Conservation (phyloP, 2,113 vertebrate genomes). For the Thymallus thymallus region DNA sequence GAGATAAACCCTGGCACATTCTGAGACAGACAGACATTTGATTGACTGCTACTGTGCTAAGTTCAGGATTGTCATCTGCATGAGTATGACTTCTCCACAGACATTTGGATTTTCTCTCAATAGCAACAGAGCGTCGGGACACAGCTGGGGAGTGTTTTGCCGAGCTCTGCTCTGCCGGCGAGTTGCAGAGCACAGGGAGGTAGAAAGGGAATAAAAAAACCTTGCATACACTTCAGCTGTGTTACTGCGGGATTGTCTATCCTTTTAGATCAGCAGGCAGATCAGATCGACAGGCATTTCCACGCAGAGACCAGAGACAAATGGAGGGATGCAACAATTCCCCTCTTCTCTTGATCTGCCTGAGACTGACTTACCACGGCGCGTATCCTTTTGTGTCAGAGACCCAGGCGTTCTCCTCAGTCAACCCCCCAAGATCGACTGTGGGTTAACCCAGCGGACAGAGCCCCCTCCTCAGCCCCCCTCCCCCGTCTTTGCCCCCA, state of each 20-base stretch:
- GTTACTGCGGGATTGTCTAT: conserved; percentile 54
- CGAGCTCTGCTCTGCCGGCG: conserved; percentile 49
- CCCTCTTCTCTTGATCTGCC: conserved; percentile 60
- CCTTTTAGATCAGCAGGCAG: conserved; percentile 46
- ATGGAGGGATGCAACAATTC: conserved; percentile 61
- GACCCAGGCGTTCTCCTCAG: conserved; percentile 59
- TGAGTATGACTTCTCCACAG: conserved; percentile 55
- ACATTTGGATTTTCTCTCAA: conserved; percentile 60
- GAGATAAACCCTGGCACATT: conserved; percentile 56
- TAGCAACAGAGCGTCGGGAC: conserved; percentile 54
- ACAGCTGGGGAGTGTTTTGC: conserved; percentile 43
- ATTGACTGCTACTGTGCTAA: conserved; percentile 8
- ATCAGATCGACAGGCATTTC: conserved; percentile 26
- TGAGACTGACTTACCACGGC: conserved; percentile 48
- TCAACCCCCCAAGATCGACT: conserved; percentile 53
- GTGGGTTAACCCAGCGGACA: conserved; percentile 60
- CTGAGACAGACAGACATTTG: conserved; percentile 54
- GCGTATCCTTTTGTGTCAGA: conserved; percentile 65
- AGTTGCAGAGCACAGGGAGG: conserved; percentile 39
- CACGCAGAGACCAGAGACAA: conserved; percentile 51
- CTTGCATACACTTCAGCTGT: conserved; percentile 59
- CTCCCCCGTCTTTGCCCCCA: conserved; percentile 52
- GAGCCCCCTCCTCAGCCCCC: conserved; percentile 50
- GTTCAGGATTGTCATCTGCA: conserved; percentile 49
- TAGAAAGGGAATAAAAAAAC: conserved; percentile 47